Evolutionary conservation across 2,797 vertebrate species (phyloP).

Genomic region (Enteromius anoplus): DNA sequence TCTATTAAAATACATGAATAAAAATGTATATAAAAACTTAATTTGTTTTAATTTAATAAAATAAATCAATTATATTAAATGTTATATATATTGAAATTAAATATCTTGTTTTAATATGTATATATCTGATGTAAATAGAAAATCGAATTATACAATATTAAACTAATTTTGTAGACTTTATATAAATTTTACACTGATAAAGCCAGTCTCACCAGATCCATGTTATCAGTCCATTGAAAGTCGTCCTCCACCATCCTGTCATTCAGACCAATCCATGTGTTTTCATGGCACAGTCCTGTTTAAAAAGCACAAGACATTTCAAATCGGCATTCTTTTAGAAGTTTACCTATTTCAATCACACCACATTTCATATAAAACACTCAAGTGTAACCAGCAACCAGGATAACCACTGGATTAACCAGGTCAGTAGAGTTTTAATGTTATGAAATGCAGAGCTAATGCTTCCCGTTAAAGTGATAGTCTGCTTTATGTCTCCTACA

Average conservation of each 20-base stretch:
- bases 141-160: neutral
- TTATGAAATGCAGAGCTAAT: constrained; percentile 1
- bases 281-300: constrained; percentile 91
- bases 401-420: neutral
- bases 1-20: neutral
- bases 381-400: neutral
- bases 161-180: neutral
- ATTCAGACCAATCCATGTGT: constrained; percentile 96
- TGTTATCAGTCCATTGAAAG: constrained; percentile 97
- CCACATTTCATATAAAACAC: neutral
- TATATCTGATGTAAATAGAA: neutral
- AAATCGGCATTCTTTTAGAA: neutral
- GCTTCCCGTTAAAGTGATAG: neutral
- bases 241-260: constrained; percentile 96
- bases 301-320: neutral
- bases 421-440: neutral
- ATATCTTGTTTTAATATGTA: neutral
- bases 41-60: no score
- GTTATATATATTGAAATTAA: neutral
- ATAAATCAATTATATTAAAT: neutral
- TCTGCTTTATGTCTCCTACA: constrained; percentile 15
- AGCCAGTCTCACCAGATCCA: constrained; percentile 82
- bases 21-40: neutral
- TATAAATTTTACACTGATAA: neutral
- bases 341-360: neutral